These are phyloP conservation scores for Amblyopsis hoosieri DNA, from an alignment of 2,797 vertebrate species.

Conservation along the genomic window DNA sequence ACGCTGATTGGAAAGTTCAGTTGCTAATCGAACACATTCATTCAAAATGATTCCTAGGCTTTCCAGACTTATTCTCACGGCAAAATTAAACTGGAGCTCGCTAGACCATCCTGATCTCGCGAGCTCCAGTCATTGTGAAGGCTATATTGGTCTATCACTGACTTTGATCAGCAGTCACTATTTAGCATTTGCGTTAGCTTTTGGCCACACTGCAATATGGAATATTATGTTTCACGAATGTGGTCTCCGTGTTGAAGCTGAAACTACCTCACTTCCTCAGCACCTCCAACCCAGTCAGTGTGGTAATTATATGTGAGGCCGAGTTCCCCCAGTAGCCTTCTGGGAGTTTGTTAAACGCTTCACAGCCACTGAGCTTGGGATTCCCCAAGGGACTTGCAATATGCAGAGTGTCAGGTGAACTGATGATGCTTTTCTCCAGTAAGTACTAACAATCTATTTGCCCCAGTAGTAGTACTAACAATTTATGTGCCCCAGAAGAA, in stretches of 20 bases:
- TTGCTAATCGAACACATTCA: too few species aligned
- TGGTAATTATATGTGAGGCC: slow-evolving; percentile 33
- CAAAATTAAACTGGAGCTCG: too few species aligned
- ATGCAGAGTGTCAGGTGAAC: slow-evolving; percentile 30
- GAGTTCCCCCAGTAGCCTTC: slow-evolving; percentile 19
- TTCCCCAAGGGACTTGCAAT: slow-evolving; percentile 32
- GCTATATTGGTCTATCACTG: neutral
- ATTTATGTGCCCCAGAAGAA: too few species aligned
- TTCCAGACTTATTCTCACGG: too few species aligned
- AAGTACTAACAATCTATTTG: neutral
- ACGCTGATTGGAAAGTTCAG: too few species aligned
- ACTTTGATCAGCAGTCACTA: neutral
- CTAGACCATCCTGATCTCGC: too few species aligned
- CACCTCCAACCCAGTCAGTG: slow-evolving; percentile 26
- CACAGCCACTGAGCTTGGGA: slow-evolving; percentile 33
- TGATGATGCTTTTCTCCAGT: slow-evolving; percentile 6
- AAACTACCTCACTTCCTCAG: slow-evolving; percentile 1
- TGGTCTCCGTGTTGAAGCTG: neutral
- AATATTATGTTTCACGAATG: neutral
- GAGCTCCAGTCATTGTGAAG: neutral
- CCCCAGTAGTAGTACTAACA: too few species aligned
- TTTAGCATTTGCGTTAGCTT: neutral
- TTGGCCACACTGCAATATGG: neutral
- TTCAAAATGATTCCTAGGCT: too few species aligned
- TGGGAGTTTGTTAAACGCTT: slow-evolving; percentile 40